phyloP scores from a whole-genome alignment of 2,113 vertebrate species.

The Sceloporus tristichus region DNA sequence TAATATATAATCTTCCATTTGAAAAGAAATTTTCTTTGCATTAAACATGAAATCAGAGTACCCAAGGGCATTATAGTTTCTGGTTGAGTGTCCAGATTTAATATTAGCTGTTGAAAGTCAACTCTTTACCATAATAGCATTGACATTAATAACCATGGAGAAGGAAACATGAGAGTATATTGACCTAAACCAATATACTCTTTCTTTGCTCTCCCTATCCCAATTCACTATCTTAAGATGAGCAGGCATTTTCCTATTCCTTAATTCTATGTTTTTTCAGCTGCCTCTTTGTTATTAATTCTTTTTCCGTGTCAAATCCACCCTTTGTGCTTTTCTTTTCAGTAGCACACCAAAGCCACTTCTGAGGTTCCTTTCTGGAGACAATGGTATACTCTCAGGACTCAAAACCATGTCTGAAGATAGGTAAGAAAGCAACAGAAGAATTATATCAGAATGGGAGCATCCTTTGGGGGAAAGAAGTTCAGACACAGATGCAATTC shows the following conservation, averaged over 20 bases:
- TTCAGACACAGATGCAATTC: not conserved
- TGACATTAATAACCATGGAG: slow-evolving; percentile 37
- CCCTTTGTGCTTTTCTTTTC: slow-evolving; percentile 11
- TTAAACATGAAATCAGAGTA: slow-evolving; percentile 40
- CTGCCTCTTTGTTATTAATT: not conserved
- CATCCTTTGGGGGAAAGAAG: not conserved
- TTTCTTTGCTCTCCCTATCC: not conserved
- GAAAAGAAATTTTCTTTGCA: slow-evolving; percentile 41
- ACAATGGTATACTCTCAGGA: not conserved
- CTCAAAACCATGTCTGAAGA: slow-evolving; percentile 5
- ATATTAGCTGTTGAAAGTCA: slow-evolving; percentile 39
- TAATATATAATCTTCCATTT: slow-evolving; percentile 20
- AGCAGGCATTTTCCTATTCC: slow-evolving; percentile 34
- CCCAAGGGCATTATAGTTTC: slow-evolving; percentile 35
- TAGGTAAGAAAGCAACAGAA: not conserved
- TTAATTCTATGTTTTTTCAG: not conserved
- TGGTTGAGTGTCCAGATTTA: slow-evolving; percentile 44
- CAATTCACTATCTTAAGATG: not conserved
- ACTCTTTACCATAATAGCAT: slow-evolving; percentile 21
- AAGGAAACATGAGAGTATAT: not conserved
- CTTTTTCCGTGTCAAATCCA: slow-evolving; percentile 18
- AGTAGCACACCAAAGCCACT: not conserved
- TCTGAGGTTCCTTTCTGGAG: not conserved
- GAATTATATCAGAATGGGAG: not conserved
- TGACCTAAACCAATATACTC: slow-evolving; percentile 28